Conservation (phyloP, 2,888 invertebrate species). For the Choreutis nemorana region DNA sequence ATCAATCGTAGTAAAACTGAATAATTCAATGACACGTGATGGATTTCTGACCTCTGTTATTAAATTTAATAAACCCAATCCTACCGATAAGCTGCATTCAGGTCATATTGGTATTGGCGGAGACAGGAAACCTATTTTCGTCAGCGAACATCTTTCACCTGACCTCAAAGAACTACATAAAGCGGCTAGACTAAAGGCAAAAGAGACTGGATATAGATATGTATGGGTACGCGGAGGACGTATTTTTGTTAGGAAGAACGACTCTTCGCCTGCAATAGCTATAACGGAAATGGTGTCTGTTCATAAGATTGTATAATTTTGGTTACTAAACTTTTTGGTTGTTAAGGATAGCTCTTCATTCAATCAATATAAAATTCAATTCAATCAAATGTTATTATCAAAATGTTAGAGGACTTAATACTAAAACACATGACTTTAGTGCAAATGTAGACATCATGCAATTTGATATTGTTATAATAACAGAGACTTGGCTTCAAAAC, state of each 20-base stretch:
- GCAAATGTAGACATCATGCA: neutral
- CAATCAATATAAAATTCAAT: constrained; percentile 2
- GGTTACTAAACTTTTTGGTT: constrained; percentile 2
- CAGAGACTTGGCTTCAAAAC: constrained; percentile 7
- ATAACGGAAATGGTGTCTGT: constrained; percentile 8
- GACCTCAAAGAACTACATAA: constrained; percentile 12
- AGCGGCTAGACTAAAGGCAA: constrained; percentile 10
- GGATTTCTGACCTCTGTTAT: neutral
- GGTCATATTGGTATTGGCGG: neutral
- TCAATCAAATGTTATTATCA: too few species aligned
- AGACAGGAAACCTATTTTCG: neutral
- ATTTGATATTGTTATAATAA: constrained; percentile 6
- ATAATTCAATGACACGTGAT: neutral
- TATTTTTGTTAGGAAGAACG: constrained; percentile 12
- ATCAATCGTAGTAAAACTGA: neutral
- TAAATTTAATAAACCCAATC: neutral
- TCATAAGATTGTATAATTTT: constrained; percentile 6
- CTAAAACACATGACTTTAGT: too few species aligned
- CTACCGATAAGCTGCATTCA: neutral
- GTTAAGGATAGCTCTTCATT: neutral
- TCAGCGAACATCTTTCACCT: constrained; percentile 13
- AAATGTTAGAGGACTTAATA: constrained; percentile 6
- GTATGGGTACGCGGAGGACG: constrained; percentile 10
- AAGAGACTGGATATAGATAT: constrained; percentile 9
- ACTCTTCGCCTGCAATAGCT: too few species aligned